Percentiles rank a stretch among this genome's conserved stretches.
Conservation (phyloP, 2,113 vertebrate genomes). For the Dolichallabes microphthalmus region DNA sequence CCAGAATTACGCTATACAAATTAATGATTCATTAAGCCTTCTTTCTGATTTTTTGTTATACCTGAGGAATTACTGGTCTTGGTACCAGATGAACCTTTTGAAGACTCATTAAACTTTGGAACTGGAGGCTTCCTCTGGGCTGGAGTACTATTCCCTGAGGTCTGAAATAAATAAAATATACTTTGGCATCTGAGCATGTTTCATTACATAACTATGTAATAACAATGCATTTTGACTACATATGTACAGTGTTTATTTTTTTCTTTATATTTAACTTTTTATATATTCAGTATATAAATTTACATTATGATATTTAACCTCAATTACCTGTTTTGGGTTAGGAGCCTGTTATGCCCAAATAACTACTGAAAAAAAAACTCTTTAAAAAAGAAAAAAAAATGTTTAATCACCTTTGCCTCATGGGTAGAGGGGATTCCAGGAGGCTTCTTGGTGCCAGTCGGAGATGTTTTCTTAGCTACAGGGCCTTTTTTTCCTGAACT, state of each 20-base stretch:
- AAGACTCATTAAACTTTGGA: slow-evolving; percentile 62
- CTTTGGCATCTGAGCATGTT: background rate
- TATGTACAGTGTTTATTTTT: background rate
- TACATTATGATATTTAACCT: background rate
- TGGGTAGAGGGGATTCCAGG: slow-evolving; percentile 59
- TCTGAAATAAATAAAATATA: slow-evolving; percentile 52
- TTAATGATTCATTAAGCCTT: background rate
- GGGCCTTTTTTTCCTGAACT: slow-evolving; percentile 79
- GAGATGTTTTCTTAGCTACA: slow-evolving; percentile 71
- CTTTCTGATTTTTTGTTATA: background rate
- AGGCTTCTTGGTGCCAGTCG: slow-evolving; percentile 66
- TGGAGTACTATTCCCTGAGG: slow-evolving; percentile 60
- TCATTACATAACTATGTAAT: background rate
- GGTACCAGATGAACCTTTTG: slow-evolving; percentile 67
- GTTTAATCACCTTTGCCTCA: slow-evolving; percentile 81
- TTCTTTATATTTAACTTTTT: background rate
- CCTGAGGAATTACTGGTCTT: slow-evolving; percentile 61
- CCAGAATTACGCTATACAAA: background rate
- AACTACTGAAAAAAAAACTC: background rate
- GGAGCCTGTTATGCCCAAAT: background rate
- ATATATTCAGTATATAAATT: background rate
- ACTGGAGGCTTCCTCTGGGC: slow-evolving; percentile 75
- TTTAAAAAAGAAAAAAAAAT: background rate
- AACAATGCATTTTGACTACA: background rate
- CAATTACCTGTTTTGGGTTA: background rate